Percentiles rank a stretch among this genome's conserved stretches.
Conservation (phyloP, 2,888 invertebrate genomes). For the Agrochola lota region DNA sequence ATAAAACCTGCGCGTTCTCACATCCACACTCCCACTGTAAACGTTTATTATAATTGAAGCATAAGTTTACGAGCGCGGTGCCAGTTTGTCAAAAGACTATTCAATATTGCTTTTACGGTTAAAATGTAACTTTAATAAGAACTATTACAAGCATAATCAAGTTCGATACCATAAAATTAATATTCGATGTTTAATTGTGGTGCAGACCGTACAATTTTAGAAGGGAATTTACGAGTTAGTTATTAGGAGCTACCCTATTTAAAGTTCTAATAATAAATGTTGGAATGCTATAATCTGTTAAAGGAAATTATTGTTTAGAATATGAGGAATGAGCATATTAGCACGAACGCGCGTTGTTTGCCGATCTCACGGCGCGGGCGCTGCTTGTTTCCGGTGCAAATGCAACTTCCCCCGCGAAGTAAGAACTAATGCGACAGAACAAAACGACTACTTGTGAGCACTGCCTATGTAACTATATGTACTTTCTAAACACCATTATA, state of each 20-base stretch:
- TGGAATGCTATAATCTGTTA: slow-evolving; percentile 61
- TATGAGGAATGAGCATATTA: slow-evolving; percentile 77
- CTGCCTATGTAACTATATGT: slow-evolving; percentile 15
- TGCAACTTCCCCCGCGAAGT: slow-evolving; percentile 67
- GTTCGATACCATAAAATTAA: slow-evolving; percentile 41
- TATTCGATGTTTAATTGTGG: slow-evolving; percentile 36
- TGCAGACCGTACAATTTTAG: slow-evolving; percentile 22
- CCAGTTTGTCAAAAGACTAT: slow-evolving; percentile 81
- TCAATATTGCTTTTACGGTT: slow-evolving; percentile 74
- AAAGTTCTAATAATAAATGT: slow-evolving; percentile 49
- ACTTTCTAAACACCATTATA: slow-evolving; percentile 22
- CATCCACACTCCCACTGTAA: slow-evolving; percentile 83
- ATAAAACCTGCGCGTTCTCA: slow-evolving; percentile 86
- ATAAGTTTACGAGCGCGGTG: slow-evolving; percentile 85
- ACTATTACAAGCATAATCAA: slow-evolving; percentile 43
- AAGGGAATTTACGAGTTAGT: slow-evolving; percentile 32
- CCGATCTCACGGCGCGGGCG: slow-evolving; percentile 81
- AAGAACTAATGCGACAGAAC: slow-evolving; percentile 68
- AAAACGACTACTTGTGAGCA: slow-evolving; percentile 58
- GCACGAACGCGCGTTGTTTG: slow-evolving; percentile 80
- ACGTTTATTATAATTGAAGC: slow-evolving; percentile 88
- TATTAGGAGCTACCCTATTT: slow-evolving; percentile 30
- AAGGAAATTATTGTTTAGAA: slow-evolving; percentile 76
- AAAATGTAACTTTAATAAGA: slow-evolving; percentile 66
- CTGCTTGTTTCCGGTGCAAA: slow-evolving; percentile 79